A percentile compares a stretch with the other conserved stretches of the same genome.
Evolutionary conservation across 2,113 vertebrate species (phyloP).

Genomic region (Ibidorhyncha struthersii): DNA sequence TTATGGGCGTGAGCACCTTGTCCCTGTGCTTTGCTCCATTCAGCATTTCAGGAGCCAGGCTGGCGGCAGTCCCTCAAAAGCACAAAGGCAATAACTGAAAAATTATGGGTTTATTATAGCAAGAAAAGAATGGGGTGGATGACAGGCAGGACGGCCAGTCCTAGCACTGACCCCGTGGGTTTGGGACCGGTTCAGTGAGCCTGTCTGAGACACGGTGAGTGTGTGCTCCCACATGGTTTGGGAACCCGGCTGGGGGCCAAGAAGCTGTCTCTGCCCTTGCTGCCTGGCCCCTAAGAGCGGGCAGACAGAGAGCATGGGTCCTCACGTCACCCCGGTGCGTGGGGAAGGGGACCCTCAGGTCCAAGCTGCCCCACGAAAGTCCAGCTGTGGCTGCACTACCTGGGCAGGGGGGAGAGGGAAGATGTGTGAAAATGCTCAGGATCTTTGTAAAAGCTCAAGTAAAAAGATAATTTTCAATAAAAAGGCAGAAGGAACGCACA

Average conservation of each 20-base stretch:
- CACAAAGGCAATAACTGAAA: background rate
- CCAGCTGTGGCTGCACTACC: background rate
- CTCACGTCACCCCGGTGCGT: rapidly evolving
- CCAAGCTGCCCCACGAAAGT: rapidly evolving
- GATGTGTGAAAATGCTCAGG: background rate
- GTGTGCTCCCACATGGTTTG: background rate
- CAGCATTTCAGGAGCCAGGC: rapidly evolving
- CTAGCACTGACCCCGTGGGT: rapidly evolving
- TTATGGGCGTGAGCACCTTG: rapidly evolving
- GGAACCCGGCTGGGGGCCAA: rapidly evolving
- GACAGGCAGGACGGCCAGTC: background rate
- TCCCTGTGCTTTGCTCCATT: background rate
- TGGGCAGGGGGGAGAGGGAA: background rate
- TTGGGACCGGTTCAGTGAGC: background rate
- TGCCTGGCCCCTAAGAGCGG: background rate
- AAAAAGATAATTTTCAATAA: background rate
- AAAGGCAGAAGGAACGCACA: background rate
- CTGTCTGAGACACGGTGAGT: background rate
- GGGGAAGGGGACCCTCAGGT: background rate
- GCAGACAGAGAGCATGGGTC: background rate
- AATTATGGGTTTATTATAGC: background rate
- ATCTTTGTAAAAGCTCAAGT: background rate
- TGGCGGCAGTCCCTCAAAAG: background rate
- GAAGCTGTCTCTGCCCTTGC: background rate
- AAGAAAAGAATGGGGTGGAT: background rate